Evolutionary conservation across 2,113 vertebrate genomes (phyloP), one percentile per base, ranked within the genome.

Genomic region (Mormyrus iriodes): DNA sequence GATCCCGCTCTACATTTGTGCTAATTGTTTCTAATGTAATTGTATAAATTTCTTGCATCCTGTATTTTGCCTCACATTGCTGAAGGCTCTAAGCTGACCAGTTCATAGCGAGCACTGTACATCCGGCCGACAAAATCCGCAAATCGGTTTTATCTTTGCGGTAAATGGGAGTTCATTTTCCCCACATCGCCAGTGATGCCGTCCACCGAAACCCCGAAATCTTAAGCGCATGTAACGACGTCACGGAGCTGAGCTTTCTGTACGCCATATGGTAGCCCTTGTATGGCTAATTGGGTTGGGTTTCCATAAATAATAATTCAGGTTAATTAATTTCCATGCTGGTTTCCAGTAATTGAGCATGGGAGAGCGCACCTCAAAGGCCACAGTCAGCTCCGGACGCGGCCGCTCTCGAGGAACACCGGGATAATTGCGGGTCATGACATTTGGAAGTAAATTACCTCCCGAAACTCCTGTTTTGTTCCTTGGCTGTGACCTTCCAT

Each of bases 361-460:
- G 21, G 82, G 82, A 85, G 82, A 79, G 15, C 35, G 1, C 35
- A 79, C 35, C 46, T 44, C 42, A 79, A 79, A 42, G 35, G 39
- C 46, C 39, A 42, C 83, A 3, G 12, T 4, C 46, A 7, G 24
- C 21, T 51, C 83, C 48, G n/a, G 27, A 55, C 51, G 19, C 31
- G 6, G n/a, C 9, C 27, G 51, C n/a, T 55, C 51, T 53, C 49
- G 31, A 86, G 85, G 51, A 86, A 52, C 49, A 17, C 52, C 49
- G 7, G 31, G 51, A 21, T 86, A 86, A 86, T 86, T 86, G 85
- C 49, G 7, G 85, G 85, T 86, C 51, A 27, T 86, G 85, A 86
- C 85, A 86, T 86, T 86, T 86, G 52, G 51, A 86, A 55, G 27
- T 58, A 86, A 86, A 86, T 86, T 39, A 86, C 52, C 85, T 86